Percentiles rank a stretch among this genome's conserved stretches.
Evolutionary conservation across 2,797 vertebrate species (phyloP).

Genomic region (Brachyrhaphis roseni): DNA sequence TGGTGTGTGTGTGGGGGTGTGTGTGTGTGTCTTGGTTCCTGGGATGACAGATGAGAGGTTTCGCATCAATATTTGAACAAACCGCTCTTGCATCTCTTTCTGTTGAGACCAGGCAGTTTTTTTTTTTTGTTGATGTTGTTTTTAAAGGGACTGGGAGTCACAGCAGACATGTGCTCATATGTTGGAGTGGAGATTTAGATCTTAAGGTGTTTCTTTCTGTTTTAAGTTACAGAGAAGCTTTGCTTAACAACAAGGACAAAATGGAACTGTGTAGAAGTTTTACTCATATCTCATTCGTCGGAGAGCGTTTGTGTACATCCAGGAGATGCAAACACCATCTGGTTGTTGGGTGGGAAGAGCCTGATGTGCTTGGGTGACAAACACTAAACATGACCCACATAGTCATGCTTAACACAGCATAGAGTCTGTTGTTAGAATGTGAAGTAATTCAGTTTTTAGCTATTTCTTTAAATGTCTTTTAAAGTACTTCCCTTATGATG

Average conservation of each 20-base stretch:
- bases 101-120: slow-evolving; percentile 41
- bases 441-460: slow-evolving; percentile 20
- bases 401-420: slow-evolving; percentile 25
- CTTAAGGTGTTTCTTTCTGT: slow-evolving; percentile 41
- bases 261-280: not conserved
- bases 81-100: slow-evolving; percentile 62
- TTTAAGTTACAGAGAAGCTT: slow-evolving; percentile 44
- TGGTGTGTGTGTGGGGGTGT: slow-evolving; percentile 16
- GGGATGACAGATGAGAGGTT: slow-evolving; percentile 70
- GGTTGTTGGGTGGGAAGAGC: slow-evolving; percentile 27
- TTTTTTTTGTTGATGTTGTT: not conserved
- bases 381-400: slow-evolving; percentile 36
- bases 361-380: slow-evolving; percentile 30
- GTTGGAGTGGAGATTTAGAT: slow-evolving; percentile 42
- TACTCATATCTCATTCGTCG: not conserved
- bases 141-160: slow-evolving; percentile 52
- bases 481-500: not conserved
- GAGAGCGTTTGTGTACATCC: slow-evolving; percentile 13
- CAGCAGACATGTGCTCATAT: slow-evolving; percentile 50
- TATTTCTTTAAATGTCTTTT: slow-evolving; percentile 19
- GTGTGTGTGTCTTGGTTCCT: slow-evolving; percentile 42
- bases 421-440: slow-evolving; percentile 6
- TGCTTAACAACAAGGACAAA: slow-evolving; percentile 35
- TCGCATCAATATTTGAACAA: slow-evolving; percentile 80
- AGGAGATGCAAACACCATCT: slow-evolving; percentile 17